A percentile compares a stretch with the other conserved stretches of the same genome.
Conservation (phyloP, 2,113 vertebrate species). For the Myrmecobius fasciatus region DNA sequence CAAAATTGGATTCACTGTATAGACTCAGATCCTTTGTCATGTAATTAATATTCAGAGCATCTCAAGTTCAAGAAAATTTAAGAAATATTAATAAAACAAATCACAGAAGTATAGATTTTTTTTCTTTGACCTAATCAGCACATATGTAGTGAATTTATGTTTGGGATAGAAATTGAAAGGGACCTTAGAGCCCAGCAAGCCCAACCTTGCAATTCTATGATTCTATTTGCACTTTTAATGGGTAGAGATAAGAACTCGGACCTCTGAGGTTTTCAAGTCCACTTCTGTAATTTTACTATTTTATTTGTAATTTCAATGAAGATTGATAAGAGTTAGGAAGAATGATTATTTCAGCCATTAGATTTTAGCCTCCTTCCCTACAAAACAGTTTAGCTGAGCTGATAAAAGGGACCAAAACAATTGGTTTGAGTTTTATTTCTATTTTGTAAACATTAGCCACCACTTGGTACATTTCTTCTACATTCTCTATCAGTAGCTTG, state of each 20-base stretch:
- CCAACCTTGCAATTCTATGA: not conserved
- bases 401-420: not conserved
- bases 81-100: not conserved
- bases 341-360: not conserved
- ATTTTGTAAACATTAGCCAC: not conserved
- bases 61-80: not conserved
- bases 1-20: not conserved
- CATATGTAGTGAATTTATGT: not conserved
- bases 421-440: not conserved
- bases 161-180: not conserved
- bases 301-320: not conserved
- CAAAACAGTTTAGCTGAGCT: not conserved
- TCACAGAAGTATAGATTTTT: not conserved
- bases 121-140: not conserved
- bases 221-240: not conserved
- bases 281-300: not conserved
- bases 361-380: not conserved
- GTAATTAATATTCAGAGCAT: not conserved
- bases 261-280: not conserved
- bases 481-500: not conserved
- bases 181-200: not conserved
- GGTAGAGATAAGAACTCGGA: not conserved
- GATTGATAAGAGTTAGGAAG: not conserved
- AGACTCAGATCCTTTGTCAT: not conserved
- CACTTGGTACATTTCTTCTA: not conserved